Evolutionary conservation across 2,113 vertebrate species (phyloP).

Genomic region (Muntiacus reevesi): DNA sequence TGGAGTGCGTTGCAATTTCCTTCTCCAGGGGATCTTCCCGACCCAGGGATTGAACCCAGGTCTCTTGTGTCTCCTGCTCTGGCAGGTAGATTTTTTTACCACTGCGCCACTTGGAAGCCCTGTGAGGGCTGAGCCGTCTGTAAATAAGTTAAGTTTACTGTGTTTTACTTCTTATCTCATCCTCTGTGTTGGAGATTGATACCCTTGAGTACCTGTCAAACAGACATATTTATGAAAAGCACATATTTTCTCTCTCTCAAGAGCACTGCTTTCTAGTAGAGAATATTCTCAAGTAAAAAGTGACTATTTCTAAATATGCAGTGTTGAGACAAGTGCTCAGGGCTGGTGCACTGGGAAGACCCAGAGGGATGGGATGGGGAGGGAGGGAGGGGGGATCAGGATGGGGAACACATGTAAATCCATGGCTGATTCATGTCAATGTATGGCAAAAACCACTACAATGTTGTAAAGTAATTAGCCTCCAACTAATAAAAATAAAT

Average conservation of each 20-base stretch:
- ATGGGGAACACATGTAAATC: too few species aligned
- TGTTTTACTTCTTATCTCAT: neutral
- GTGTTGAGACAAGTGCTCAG: neutral
- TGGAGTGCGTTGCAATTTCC: rapidly evolving
- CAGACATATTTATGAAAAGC: neutral
- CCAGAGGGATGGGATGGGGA: too few species aligned
- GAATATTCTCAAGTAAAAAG: neutral
- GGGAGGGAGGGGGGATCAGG: too few species aligned
- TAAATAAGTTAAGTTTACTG: neutral
- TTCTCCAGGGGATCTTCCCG: neutral
- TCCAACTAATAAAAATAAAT: too few species aligned
- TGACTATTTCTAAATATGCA: neutral
- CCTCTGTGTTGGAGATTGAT: neutral
- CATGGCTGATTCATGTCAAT: too few species aligned
- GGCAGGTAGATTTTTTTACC: neutral
- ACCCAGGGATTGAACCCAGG: neutral
- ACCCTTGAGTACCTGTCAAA: neutral
- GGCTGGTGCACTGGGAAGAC: too few species aligned
- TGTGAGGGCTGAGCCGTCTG: neutral
- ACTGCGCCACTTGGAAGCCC: neutral
- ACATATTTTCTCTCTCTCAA: neutral
- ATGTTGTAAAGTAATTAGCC: too few species aligned
- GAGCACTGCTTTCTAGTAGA: neutral
- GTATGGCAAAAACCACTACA: too few species aligned
- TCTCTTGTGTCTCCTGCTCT: neutral